These are phyloP conservation scores for Malacoctenus gilli DNA, from an alignment of 2,797 vertebrate species.

Conservation along the genomic window DNA sequence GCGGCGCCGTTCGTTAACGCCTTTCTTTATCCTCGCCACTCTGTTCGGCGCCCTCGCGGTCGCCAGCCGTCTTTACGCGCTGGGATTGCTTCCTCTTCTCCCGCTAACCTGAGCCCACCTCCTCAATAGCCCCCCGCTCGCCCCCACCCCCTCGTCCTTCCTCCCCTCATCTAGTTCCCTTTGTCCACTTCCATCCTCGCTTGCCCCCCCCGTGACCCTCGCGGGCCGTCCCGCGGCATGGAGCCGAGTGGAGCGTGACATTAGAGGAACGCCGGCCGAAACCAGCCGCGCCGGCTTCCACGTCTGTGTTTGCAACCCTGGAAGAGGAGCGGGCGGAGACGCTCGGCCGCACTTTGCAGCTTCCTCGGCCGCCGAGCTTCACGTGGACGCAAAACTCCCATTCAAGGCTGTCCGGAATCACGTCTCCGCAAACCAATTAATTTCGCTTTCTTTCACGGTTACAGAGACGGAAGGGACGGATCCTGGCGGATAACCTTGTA, in stretches of 20 bases:
- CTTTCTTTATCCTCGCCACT: conserved; percentile 10
- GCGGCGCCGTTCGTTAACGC: conserved; percentile 20
- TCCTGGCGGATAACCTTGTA: no score
- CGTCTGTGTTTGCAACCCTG: conserved; percentile 25
- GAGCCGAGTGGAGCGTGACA: conserved; percentile 56
- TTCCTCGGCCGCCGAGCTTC: no score
- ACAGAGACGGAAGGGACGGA: no score
- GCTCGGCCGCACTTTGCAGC: neutral
- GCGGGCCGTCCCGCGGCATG: conserved; percentile 35
- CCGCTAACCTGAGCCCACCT: conserved; percentile 54
- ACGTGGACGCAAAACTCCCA: neutral
- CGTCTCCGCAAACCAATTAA: neutral
- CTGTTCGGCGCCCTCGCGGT: neutral
- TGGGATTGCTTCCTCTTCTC: conserved; percentile 44
- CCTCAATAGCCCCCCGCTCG: conserved; percentile 28
- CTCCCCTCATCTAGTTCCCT: conserved; percentile 46
- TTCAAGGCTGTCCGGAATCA: neutral
- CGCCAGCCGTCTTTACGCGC: conserved; percentile 29
- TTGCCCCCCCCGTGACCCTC: conserved; percentile 53
- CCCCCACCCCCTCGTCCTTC: conserved; percentile 10
- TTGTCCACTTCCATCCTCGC: conserved; percentile 23
- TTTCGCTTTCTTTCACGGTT: neutral
- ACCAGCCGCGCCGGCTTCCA: conserved; percentile 33
- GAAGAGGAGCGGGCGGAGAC: neutral
- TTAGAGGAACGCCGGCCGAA: conserved; percentile 56